Conservation (phyloP, 2,888 invertebrate genomes). For the Tinea trinotella region DNA sequence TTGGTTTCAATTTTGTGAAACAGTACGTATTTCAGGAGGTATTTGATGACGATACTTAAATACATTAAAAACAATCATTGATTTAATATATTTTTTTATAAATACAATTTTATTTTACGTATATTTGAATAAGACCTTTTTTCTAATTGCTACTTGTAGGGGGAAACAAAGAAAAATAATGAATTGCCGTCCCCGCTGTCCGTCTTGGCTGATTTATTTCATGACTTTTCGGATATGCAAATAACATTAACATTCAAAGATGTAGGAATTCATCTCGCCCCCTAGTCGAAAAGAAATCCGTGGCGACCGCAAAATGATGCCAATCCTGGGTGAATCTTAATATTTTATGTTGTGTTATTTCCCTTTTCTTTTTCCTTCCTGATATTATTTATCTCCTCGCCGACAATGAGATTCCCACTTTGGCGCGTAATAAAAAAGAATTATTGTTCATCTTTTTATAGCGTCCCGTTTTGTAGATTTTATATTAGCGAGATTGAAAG, state of each 20-base stretch:
- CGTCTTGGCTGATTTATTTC: constrained; percentile 71
- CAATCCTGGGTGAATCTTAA: constrained; percentile 71
- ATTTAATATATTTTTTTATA: neutral
- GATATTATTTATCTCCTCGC: constrained; percentile 68
- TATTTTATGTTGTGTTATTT: constrained; percentile 72
- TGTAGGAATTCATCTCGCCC: constrained; percentile 48
- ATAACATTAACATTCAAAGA: constrained; percentile 71
- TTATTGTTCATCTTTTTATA: constrained; percentile 71
- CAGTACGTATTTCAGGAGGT: neutral
- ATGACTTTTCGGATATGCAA: constrained; percentile 72
- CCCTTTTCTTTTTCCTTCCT: constrained; percentile 66
- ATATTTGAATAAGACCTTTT: constrained; percentile 37
- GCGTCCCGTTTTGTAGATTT: constrained; percentile 60
- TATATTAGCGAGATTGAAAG: constrained; percentile 56
- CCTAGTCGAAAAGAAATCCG: constrained; percentile 49
- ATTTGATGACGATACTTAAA: too few species aligned
- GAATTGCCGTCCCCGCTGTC: constrained; percentile 63
- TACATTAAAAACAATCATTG: neutral
- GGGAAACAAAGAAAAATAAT: constrained; percentile 59
- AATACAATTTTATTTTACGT: constrained; percentile 8
- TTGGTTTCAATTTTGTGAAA: neutral
- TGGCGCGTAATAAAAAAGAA: constrained; percentile 70
- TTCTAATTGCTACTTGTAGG: constrained; percentile 53
- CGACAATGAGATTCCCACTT: constrained; percentile 72
- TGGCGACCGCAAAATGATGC: constrained; percentile 66